phyloP scores from a whole-genome alignment of 1,140 invertebrate genomes.

The Papilio helenus region DNA sequence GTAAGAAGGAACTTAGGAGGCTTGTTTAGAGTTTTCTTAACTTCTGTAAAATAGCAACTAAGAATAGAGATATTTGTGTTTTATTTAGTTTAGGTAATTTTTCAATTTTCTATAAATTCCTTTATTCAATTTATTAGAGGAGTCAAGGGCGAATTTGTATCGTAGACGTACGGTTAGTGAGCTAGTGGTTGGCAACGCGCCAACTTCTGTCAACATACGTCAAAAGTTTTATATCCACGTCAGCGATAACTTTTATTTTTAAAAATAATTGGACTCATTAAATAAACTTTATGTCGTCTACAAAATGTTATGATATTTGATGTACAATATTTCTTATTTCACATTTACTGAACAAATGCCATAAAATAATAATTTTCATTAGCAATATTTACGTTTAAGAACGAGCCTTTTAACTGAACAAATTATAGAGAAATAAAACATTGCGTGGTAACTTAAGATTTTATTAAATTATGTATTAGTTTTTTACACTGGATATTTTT shows the following conservation, averaged over 20 bases:
- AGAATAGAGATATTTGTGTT: not conserved
- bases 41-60: not conserved
- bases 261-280: constrained; percentile 30
- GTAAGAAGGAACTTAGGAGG: not conserved
- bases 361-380: not conserved
- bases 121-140: constrained; percentile 15
- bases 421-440: not conserved
- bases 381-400: not conserved
- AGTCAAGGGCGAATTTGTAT: constrained; percentile 1
- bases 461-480: constrained; percentile 17
- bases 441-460: not conserved
- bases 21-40: not conserved
- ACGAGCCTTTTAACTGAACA: not conserved
- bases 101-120: constrained; percentile 19
- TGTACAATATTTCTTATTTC: not conserved
- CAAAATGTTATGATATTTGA: not conserved
- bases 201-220: constrained; percentile 36
- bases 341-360: not conserved
- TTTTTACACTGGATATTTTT: not conserved
- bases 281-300: constrained; percentile 26
- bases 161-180: not conserved
- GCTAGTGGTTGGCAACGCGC: constrained; percentile 8
- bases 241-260: constrained; percentile 31
- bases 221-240: constrained; percentile 33
- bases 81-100: not conserved